Base-by-base conservation (phyloP, 2,797 vertebrate species). In the Sylvilagus floridanus region DNA sequence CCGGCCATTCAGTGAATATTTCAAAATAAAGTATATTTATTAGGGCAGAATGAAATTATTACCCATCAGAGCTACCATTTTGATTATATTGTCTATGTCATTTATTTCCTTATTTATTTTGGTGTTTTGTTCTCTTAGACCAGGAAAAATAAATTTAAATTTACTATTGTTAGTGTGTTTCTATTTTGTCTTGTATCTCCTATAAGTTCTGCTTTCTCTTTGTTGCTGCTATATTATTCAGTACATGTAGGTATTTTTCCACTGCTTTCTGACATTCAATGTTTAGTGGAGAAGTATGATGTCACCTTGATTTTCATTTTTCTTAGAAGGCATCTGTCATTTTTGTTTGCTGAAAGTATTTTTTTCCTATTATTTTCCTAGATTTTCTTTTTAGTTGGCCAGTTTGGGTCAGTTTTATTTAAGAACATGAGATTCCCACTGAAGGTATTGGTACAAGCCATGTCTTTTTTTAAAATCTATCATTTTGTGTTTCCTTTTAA, bases 181-280 rank as follows among this genome's bases (percentile, higher is more conserved):
- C 24, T 76, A 0, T 92, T 88, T 93, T 12, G 86, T 32, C 21
- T 95, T 63, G 9, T 84, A 75, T 75, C 28, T 79, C n/a, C 37
- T 78, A 2, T 94, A 76, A 90, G 76, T 93, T 90, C 62, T 93
- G 50, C 76, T 83, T 86, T 95, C n/a, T 83, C 65, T 84, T 57
- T 65, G 37, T 82, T 95, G 30, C 35, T 63, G 10, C 72, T 79
- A 0, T 90, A 30, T 54, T 82, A 30, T 47, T 86, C 42, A 8
- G 47, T 65, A 16, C 17, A 26, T 63, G 28, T 42, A 21, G 47
- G 47, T 77, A 84, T 63, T 94, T 96, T 91, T 83, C 32, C 35
- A 28, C 24, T 88, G 75, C 77, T 32, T 88, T 92, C 76, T 92
- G 62, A 57, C 32, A 52, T 19, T 92, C 32, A 93, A 52, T 96